Percentiles rank a stretch among this genome's conserved stretches.
These are phyloP conservation scores for Neocrepidodera transversa DNA, from an alignment of 2,888 invertebrate genomes.

Conservation along the genomic window DNA sequence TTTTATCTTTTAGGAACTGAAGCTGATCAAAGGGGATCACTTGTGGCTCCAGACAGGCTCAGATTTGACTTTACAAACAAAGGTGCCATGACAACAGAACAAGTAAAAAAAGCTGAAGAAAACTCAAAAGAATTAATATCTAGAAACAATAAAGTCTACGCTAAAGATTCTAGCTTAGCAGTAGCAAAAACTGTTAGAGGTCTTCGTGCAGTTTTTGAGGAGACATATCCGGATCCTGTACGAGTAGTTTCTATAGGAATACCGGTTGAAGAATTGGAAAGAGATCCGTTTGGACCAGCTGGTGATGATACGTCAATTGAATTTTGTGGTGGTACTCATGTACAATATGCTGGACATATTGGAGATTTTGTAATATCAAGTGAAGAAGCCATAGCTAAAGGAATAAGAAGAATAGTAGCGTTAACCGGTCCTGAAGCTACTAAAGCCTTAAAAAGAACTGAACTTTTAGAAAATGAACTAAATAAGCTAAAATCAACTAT, in stretches of 20 bases:
- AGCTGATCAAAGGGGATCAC: slow-evolving; percentile 94
- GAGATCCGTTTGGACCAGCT: slow-evolving; percentile 80
- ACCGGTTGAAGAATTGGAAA: slow-evolving; percentile 86
- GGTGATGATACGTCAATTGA: slow-evolving; percentile 92
- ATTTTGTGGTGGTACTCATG: slow-evolving; percentile 99
- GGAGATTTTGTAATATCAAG: slow-evolving; percentile 94
- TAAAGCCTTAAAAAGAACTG: slow-evolving; percentile 84
- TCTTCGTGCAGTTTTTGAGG: slow-evolving; percentile 96
- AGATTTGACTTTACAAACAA: slow-evolving; percentile 98
- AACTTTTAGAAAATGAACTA: slow-evolving; percentile 77
- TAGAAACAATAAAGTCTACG: slow-evolving; percentile 70
- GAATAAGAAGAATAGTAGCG: slow-evolving; percentile 93
- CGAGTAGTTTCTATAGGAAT: slow-evolving; percentile 90
- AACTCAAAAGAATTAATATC: slow-evolving; percentile 74
- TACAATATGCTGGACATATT: slow-evolving; percentile 89
- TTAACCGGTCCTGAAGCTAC: slow-evolving; percentile 93
- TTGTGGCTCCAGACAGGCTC: slow-evolving; percentile 95
- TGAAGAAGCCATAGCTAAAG: slow-evolving; percentile 99
- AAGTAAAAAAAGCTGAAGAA: slow-evolving; percentile 87
- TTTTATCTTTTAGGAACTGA: slow-evolving; percentile 68
- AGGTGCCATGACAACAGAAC: slow-evolving; percentile 85
- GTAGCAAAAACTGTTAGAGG: slow-evolving; percentile 92
- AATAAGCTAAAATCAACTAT: slow-evolving; percentile 68
- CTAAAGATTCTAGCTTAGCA: slow-evolving; percentile 81
- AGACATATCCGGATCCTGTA: slow-evolving; percentile 97